Conservation (phyloP, 1,140 invertebrate species). For the Aphelinus atriplicis region DNA sequence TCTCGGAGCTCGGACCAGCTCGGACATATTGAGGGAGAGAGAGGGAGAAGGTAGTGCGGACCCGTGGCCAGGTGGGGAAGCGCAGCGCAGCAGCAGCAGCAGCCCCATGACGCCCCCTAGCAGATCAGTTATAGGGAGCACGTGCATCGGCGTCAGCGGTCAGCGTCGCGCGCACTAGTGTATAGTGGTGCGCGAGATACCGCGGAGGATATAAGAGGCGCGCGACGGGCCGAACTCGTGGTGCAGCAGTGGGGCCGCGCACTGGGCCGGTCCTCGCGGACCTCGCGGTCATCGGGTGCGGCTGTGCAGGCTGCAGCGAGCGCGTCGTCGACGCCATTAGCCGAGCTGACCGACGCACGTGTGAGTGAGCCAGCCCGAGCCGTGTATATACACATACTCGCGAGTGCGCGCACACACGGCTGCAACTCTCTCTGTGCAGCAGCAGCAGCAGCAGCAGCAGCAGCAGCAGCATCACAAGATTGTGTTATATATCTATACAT, state of each 20-base stretch:
- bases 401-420: background rate
- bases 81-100: background rate
- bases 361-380: too few species aligned
- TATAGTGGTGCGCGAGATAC: too few species aligned
- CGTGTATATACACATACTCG: too few species aligned
- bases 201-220: too few species aligned
- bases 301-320: background rate
- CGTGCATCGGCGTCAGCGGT: background rate
- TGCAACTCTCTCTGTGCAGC: background rate
- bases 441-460: background rate
- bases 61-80: too few species aligned
- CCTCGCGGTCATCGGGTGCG: background rate
- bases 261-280: too few species aligned
- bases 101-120: background rate
- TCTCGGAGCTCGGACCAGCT: background rate
- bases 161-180: background rate
- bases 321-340: background rate
- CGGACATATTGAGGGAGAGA: background rate
- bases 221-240: too few species aligned
- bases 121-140: background rate
- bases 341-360: too few species aligned
- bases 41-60: too few species aligned
- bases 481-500: too few species aligned
- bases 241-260: too few species aligned
- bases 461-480: background rate